Percentiles rank a stretch among this genome's conserved stretches.
Evolutionary conservation across 2,797 vertebrate genomes (phyloP).

Genomic region (Poecilia wingei): DNA sequence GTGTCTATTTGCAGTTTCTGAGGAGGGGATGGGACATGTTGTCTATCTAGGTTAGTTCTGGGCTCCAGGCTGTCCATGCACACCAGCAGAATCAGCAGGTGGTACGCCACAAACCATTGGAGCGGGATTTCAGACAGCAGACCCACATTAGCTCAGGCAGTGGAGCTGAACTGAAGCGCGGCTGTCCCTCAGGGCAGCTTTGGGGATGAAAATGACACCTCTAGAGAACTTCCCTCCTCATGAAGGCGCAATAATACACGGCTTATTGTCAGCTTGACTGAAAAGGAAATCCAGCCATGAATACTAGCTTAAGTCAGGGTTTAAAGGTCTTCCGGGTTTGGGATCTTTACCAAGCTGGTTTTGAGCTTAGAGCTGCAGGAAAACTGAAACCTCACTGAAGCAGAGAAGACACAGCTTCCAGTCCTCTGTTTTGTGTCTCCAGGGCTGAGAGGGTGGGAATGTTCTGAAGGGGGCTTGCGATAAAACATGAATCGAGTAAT

Average conservation of each 20-base stretch:
- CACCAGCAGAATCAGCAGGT: conserved; percentile 76
- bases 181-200: conserved; percentile 64
- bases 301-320: conserved; percentile 56
- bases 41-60: conserved; percentile 72
- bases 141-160: conserved; percentile 73
- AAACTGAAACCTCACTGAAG: conserved; percentile 27
- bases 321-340: conserved; percentile 57
- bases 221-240: conserved; percentile 46
- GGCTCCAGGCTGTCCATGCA: conserved; percentile 66
- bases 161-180: conserved; percentile 72
- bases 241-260: conserved; percentile 35
- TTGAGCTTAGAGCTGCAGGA: conserved; percentile 41
- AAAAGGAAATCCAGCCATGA: conserved; percentile 67
- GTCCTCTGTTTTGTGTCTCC: conserved; percentile 68
- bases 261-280: conserved; percentile 64
- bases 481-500: conserved; percentile 73
- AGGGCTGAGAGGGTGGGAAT: conserved; percentile 56
- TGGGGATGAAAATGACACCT: conserved; percentile 65
- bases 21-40: conserved; percentile 42
- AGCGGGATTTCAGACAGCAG: conserved; percentile 62
- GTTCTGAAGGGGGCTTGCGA: conserved; percentile 62
- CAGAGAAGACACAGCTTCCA: conserved; percentile 31
- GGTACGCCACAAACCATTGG: conserved; percentile 60
- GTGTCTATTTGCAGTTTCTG: conserved; percentile 35
- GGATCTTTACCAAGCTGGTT: conserved; percentile 57